Base-by-base conservation (phyloP, 92 coral and sea anemone genomes). In the Parazoanthus darwini region DNA sequence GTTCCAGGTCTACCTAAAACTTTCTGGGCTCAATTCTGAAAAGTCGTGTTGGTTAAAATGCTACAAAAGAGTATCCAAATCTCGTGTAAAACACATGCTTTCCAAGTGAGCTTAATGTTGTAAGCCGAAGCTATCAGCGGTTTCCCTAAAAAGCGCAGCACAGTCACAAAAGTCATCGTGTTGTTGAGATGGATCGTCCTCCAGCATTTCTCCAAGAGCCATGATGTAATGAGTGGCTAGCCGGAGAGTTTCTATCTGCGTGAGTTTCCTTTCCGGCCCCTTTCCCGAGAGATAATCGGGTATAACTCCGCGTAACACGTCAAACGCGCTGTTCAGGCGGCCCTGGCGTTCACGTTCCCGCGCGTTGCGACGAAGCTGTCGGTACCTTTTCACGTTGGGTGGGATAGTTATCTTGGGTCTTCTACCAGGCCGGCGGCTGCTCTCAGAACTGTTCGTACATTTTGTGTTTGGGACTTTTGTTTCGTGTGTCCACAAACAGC, bases 341-440 rank as follows among this genome's bases (percentile, higher is more conserved):
- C 98, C 98, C 67, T 97, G 99, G 84, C 99, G 85, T 85, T 97
- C 99, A 4, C 99, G 96, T 78, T 97, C 99, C 25, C 99, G 92
- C 51, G 99, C 99, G 70, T 97, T 97, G 66, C 99, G 91, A 46
- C 99, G 94, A 77, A 97, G 99, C 74, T 97, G 99, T 39, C 99
- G 93, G 63, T 94, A 94, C 39, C 99, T 88, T 78, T 94, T 92
- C 9, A 97, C 96, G 15, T 95, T 92, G 36, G 98, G 94, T 46
- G 99, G 95, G 25, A 97, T 95, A 7, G 93, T 91, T 33, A 91
- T 79, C 79, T 91, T 95, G 68, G 92, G 92, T 26, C 98, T 88
- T 72, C 93, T 85, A 18, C 93, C 92, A 14, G 91, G 85, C 58
- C 90, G 94, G 25, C 85, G 90, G 50, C 86, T 74, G 33, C 81